These are phyloP conservation scores for Gallinago media DNA, from an alignment of 2,113 vertebrate species.

Conservation along the genomic window DNA sequence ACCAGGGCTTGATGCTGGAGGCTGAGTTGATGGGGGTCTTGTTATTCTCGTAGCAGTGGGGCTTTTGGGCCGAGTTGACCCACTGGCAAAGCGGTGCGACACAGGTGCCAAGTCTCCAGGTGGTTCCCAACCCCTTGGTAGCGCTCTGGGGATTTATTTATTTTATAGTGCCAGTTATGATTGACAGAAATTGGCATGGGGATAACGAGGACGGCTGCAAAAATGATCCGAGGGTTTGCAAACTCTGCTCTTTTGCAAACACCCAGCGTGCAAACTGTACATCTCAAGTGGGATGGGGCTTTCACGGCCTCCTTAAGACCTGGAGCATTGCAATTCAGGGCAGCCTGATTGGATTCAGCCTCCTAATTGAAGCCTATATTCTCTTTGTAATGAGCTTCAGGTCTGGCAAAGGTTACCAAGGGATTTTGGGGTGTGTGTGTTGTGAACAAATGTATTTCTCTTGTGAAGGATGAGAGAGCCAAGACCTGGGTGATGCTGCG, in stretches of 20 bases:
- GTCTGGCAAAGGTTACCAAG: neutral
- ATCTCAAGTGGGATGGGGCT: neutral
- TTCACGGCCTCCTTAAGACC: neutral
- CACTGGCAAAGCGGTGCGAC: neutral
- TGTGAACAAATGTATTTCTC: neutral
- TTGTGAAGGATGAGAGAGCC: neutral
- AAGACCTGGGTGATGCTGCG: fast-evolving
- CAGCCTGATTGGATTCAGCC: slow-evolving; percentile 15
- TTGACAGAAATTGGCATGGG: slow-evolving; percentile 52
- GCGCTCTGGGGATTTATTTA: neutral
- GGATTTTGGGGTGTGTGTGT: neutral
- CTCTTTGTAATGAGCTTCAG: neutral
- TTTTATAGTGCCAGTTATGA: slow-evolving; percentile 19
- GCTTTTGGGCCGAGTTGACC: neutral
- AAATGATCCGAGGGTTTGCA: neutral
- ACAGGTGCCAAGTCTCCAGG: neutral
- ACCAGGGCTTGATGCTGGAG: neutral
- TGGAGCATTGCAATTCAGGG: neutral
- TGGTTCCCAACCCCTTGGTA: neutral
- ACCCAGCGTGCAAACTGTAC: neutral
- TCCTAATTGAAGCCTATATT: neutral
- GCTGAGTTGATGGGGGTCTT: neutral
- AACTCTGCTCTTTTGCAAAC: neutral
- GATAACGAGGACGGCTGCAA: slow-evolving; percentile 23
- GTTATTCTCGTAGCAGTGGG: neutral